Evolutionary conservation across 2,113 vertebrate species (phyloP), one percentile per base, ranked within the genome.

Genomic region (Callospermophilus lateralis): DNA sequence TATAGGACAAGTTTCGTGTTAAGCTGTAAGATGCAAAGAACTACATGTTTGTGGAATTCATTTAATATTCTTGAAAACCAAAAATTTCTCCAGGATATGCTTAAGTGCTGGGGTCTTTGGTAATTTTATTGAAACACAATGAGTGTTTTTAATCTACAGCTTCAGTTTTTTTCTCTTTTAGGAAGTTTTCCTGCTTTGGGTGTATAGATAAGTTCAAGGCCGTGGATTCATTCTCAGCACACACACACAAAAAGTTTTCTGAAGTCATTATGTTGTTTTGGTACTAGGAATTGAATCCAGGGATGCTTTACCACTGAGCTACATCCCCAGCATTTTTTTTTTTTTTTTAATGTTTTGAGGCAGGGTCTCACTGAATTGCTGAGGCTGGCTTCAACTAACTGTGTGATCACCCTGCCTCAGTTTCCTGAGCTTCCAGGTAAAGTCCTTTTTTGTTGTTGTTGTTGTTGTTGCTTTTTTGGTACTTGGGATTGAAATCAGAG

Each of bases 41-140:
- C 19, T 70, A 20, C 13, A 89, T 70, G 4, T 84, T 93, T 94
- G 20, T 93, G 11, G 22, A 95, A 65, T 63, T 63, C 19, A 15
- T 48, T 90, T 78, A 37, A 89, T 87, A 92, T 51, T 45, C 58
- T 68, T 83, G 30, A 88, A 94, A 84, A 94, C 86, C 32, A 94
- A 94, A 95, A 84, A 37, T 63, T 53, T 45, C 26, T 89, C 58
- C 9, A 94, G 48, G n/a, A 85, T 77, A 58, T 65, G 85, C 86
- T 81, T 92, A 53, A 32, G 19, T 55, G 12, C 37, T 85, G n/a
- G 10, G 68, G 0, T 79, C 67, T 89, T 67, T 76, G 37, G 67
- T 94, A 96, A 81, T 88, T 74, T 67, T 96, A 45, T 83, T 63
- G 89, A 92, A 73, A 73, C n/a, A 80, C 8, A 90, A 68, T 67